phyloP scores from a whole-genome alignment of 2,888 invertebrate species.

The Macrophya annulata region DNA sequence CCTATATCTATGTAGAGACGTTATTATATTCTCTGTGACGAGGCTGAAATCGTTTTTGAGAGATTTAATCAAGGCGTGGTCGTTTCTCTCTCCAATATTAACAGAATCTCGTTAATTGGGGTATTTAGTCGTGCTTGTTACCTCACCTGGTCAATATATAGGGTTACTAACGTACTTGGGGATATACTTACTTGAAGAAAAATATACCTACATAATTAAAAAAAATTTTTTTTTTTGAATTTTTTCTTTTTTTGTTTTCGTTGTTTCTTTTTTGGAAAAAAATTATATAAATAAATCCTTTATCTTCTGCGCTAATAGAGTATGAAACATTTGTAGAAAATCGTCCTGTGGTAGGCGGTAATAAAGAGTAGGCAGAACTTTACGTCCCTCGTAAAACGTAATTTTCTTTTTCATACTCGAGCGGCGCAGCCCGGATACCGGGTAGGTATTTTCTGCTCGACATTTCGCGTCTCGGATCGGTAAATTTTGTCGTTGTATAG shows the following conservation, averaged over 20 bases:
- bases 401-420: conserved; percentile 32
- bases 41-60: background rate
- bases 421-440: background rate
- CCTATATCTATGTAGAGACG: background rate
- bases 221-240: background rate
- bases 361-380: conserved; percentile 33
- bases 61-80: background rate
- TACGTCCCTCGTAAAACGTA: conserved; percentile 25
- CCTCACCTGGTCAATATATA: background rate
- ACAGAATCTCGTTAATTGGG: background rate
- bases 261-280: too few species aligned
- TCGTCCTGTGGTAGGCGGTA: conserved; percentile 9
- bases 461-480: conserved; percentile 30
- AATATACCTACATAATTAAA: too few species aligned
- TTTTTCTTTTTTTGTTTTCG: too few species aligned
- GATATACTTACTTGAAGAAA: too few species aligned
- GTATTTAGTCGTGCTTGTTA: background rate
- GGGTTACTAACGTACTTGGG: background rate
- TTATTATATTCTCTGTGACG: background rate
- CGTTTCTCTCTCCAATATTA: background rate
- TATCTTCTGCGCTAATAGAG: background rate
- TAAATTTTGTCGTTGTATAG: conserved; percentile 28
- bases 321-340: background rate
- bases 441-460: background rate
- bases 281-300: background rate